Percentiles rank a stretch among this genome's conserved stretches.
These are phyloP conservation scores for Mesoligia furuncula DNA, from an alignment of 2,888 invertebrate genomes.

Conservation along the genomic window DNA sequence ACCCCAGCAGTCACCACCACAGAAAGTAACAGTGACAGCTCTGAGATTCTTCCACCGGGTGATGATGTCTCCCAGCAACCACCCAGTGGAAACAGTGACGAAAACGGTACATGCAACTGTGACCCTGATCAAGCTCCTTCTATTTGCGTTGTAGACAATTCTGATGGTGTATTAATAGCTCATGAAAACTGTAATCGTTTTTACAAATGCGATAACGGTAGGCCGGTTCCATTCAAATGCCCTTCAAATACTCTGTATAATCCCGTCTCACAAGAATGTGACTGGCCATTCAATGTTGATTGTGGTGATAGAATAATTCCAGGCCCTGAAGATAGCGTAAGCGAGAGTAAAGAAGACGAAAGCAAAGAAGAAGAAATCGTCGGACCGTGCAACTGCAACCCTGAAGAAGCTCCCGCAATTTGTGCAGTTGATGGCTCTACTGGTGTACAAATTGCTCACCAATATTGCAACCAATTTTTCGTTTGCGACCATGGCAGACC, in stretches of 20 bases:
- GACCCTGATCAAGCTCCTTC: constrained; percentile 68
- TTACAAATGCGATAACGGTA: constrained; percentile 66
- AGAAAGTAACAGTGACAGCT: not conserved
- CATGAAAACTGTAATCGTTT: constrained; percentile 72
- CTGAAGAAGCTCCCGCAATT: constrained; percentile 69
- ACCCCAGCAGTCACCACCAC: constrained; percentile 6
- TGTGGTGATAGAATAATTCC: constrained; percentile 68
- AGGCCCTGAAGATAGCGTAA: constrained; percentile 43
- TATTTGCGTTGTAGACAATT: constrained; percentile 66
- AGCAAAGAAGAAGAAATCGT: constrained; percentile 39
- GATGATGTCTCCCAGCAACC: constrained; percentile 8
- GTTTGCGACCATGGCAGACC: constrained; percentile 69
- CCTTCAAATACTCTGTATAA: constrained; percentile 62
- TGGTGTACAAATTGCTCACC: constrained; percentile 71
- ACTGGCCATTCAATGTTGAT: constrained; percentile 67
- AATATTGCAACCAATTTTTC: constrained; percentile 75
- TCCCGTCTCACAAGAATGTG: constrained; percentile 61
- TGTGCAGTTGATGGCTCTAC: constrained; percentile 70
- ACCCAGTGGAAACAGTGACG: constrained; percentile 27
- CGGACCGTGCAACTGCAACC: constrained; percentile 68
- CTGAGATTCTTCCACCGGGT: constrained; percentile 13
- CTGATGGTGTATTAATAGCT: constrained; percentile 66
- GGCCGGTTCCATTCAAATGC: constrained; percentile 62
- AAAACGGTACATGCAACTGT: constrained; percentile 53
- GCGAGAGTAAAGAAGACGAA: constrained; percentile 35